Percentiles rank a stretch among this genome's conserved stretches.
These are phyloP conservation scores for Rhyacichthys aspro DNA, from an alignment of 2,797 vertebrate genomes.

Conservation along the genomic window DNA sequence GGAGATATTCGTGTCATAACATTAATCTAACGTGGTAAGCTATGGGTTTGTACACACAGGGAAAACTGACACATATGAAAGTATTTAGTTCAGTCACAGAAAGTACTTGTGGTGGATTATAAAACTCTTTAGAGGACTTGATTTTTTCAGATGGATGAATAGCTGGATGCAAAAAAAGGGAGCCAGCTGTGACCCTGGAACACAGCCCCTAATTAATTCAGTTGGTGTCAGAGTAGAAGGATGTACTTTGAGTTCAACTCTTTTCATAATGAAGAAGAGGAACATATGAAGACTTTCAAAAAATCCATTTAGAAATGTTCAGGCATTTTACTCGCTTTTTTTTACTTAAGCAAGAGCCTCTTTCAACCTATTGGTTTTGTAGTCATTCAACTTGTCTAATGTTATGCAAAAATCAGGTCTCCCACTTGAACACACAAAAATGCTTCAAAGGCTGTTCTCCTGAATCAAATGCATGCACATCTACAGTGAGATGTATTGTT, in stretches of 20 bases:
- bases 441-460: background rate
- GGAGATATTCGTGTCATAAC: slow-evolving; percentile 44
- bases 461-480: too few species aligned
- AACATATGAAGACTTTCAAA: slow-evolving; percentile 9
- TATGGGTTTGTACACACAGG: slow-evolving; percentile 26
- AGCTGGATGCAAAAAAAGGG: slow-evolving; percentile 44
- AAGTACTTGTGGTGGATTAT: slow-evolving; percentile 35
- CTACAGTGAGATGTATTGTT: slow-evolving; percentile 18
- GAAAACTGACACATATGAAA: slow-evolving; percentile 22
- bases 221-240: slow-evolving; percentile 17
- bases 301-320: background rate
- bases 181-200: slow-evolving; percentile 65
- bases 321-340: background rate
- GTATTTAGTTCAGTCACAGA: slow-evolving; percentile 33
- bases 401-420: background rate
- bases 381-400: slow-evolving; percentile 1
- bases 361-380: background rate
- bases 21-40: slow-evolving; percentile 34
- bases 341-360: background rate
- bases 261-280: slow-evolving; percentile 7
- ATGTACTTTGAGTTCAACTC: slow-evolving; percentile 22
- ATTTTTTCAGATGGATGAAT: slow-evolving; percentile 61
- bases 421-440: background rate
- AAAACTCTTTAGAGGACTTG: slow-evolving; percentile 44
- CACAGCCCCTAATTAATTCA: slow-evolving; percentile 36